Evolutionary conservation across 2,113 vertebrate genomes (phyloP).

Genomic region (Atherinomorus stipes): DNA sequence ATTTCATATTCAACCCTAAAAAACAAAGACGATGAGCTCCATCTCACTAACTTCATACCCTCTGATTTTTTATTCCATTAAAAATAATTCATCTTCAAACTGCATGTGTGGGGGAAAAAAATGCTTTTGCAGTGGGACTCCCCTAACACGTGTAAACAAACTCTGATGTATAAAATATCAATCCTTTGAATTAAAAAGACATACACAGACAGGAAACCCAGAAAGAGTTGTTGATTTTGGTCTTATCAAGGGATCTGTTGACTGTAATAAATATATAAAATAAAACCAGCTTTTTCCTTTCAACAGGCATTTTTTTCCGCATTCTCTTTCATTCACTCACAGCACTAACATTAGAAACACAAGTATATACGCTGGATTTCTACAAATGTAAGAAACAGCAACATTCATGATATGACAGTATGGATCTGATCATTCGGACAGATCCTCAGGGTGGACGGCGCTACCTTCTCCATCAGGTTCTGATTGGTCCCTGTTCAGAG

Average conservation of each 20-base stretch:
- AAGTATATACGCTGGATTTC: slow-evolving; percentile 62
- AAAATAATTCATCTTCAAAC: not conserved
- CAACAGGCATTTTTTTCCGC: slow-evolving; percentile 7
- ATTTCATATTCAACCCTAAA: not conserved
- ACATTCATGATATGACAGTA: slow-evolving; percentile 56
- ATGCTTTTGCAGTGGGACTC: not conserved
- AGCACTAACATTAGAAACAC: slow-evolving; percentile 50
- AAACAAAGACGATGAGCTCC: not conserved
- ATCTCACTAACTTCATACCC: not conserved
- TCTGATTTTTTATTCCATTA: not conserved
- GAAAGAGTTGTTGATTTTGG: slow-evolving; percentile 6
- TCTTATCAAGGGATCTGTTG: slow-evolving; percentile 38
- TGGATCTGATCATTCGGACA: slow-evolving; percentile 57
- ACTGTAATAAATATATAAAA: slow-evolving; percentile 28
- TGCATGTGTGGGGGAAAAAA: not conserved
- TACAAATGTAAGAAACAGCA: slow-evolving; percentile 61
- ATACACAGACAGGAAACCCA: not conserved
- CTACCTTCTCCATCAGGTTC: slow-evolving; percentile 55
- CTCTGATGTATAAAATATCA: not conserved
- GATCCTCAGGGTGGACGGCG: slow-evolving; percentile 50
- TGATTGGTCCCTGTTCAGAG: slow-evolving; percentile 59
- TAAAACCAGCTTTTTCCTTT: slow-evolving; percentile 29
- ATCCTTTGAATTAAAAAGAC: not conserved
- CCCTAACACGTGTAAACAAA: not conserved
- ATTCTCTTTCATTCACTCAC: slow-evolving; percentile 29